Conservation (phyloP, 2,113 vertebrate species). For the Strix aluco region DNA sequence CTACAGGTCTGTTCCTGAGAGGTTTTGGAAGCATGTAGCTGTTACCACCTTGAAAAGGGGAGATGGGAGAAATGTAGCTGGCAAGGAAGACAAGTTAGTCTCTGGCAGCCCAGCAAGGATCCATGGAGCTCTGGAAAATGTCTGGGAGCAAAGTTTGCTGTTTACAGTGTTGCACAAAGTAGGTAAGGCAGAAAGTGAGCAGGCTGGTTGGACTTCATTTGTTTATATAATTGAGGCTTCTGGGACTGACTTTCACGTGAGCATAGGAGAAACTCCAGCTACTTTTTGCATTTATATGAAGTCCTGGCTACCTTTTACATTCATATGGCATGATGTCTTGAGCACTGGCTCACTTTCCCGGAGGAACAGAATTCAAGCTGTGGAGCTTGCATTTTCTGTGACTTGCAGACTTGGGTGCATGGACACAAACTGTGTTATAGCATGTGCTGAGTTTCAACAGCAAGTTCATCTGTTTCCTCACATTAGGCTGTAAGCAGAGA, state of each 20-base stretch:
- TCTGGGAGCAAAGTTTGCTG: background rate
- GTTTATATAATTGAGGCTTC: background rate
- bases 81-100: background rate
- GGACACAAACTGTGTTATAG: background rate
- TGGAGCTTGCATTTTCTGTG: background rate
- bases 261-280: background rate
- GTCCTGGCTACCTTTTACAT: background rate
- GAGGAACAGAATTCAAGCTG: background rate
- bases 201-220: background rate
- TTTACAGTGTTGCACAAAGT: background rate
- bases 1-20: background rate
- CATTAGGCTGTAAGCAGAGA: background rate
- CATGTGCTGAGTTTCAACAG: slow-evolving; percentile 4
- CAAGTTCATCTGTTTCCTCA: background rate
- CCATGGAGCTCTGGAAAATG: slow-evolving; percentile 5
- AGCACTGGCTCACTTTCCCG: background rate
- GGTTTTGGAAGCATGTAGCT: background rate
- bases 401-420: background rate
- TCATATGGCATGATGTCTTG: background rate
- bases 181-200: background rate
- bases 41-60: background rate
- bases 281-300: background rate
- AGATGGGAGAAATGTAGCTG: background rate
- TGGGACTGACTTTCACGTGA: background rate
- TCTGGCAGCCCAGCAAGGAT: background rate